Evolutionary conservation across 2,888 invertebrate species (phyloP).

Genomic region (Pediacus dermestoides): DNA sequence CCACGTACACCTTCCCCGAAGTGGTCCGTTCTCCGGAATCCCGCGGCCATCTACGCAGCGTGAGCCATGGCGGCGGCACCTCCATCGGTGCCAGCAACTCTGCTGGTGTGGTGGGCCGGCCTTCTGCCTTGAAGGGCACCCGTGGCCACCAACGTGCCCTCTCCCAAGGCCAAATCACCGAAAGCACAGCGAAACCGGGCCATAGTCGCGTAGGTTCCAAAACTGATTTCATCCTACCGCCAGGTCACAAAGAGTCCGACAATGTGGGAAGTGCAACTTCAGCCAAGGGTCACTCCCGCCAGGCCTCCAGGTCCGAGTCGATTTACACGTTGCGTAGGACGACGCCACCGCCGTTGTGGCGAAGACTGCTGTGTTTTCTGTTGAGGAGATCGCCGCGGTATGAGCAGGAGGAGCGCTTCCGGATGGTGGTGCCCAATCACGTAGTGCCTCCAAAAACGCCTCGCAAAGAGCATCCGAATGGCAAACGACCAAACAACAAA

Average conservation of each 20-base stretch:
- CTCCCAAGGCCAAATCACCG: conserved; percentile 82
- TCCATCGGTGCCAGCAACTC: conserved; percentile 47
- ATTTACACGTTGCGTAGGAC: conserved; percentile 81
- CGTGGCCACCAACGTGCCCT: conserved; percentile 63
- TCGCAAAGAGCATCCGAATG: conserved; percentile 77
- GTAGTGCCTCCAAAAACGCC: conserved; percentile 78
- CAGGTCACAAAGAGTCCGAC: conserved; percentile 72
- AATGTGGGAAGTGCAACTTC: conserved; percentile 41
- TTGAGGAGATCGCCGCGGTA: conserved; percentile 60
- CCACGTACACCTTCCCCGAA: conserved; percentile 49
- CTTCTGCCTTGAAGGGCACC: conserved; percentile 67
- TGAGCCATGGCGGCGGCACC: conserved; percentile 77
- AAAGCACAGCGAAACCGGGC: conserved; percentile 53
- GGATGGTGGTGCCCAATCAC: conserved; percentile 80
- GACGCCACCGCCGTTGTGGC: conserved; percentile 70
- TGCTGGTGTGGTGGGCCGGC: conserved; percentile 54
- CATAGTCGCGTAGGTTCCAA: conserved; percentile 81
- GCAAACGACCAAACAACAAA: conserved; percentile 76
- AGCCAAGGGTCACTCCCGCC: conserved; percentile 55
- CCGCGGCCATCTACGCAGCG: conserved; percentile 72
- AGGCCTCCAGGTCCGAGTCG: conserved; percentile 84
- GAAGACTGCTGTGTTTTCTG: conserved; percentile 60
- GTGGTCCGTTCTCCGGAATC: conserved; percentile 35
- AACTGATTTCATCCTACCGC: conserved; percentile 85
- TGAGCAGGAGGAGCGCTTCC: conserved; percentile 50